These are phyloP conservation scores for Lamprotornis superbus DNA, from an alignment of 2,113 vertebrate genomes.

Conservation along the genomic window DNA sequence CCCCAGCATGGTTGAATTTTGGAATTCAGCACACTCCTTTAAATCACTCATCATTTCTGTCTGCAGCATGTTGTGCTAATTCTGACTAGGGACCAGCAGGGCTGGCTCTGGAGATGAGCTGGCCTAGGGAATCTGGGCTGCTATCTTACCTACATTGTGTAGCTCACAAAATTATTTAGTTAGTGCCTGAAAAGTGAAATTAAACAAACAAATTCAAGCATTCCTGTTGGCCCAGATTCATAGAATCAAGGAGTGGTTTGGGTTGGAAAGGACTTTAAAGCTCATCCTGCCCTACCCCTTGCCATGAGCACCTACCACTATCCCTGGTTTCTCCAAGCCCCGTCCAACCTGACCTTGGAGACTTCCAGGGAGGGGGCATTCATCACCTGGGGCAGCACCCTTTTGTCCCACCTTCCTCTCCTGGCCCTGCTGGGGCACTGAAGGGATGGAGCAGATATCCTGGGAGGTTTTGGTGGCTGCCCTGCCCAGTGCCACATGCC, in stretches of 20 bases:
- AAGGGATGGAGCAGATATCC: background rate
- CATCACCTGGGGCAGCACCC: background rate
- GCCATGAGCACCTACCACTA: background rate
- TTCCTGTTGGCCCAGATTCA: background rate
- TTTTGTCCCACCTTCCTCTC: background rate
- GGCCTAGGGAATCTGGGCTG: background rate
- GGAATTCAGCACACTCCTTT: background rate
- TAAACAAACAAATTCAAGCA: background rate
- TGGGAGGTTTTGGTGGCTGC: background rate
- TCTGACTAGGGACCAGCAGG: background rate
- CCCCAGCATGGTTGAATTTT: background rate
- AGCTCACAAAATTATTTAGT: background rate
- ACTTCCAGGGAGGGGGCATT: background rate
- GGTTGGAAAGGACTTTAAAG: background rate
- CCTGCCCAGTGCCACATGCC: fast-evolving
- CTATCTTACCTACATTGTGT: background rate
- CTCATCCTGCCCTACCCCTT: background rate
- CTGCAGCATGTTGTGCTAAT: background rate
- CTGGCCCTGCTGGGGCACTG: background rate
- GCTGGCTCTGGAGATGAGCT: background rate
- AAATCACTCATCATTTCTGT: background rate
- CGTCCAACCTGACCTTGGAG: background rate
- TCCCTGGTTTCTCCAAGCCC: background rate
- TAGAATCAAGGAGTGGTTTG: background rate
- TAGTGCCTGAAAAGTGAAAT: background rate